Base-by-base conservation (phyloP, 2,888 invertebrate genomes). In the Microctonus aethiopoides region DNA sequence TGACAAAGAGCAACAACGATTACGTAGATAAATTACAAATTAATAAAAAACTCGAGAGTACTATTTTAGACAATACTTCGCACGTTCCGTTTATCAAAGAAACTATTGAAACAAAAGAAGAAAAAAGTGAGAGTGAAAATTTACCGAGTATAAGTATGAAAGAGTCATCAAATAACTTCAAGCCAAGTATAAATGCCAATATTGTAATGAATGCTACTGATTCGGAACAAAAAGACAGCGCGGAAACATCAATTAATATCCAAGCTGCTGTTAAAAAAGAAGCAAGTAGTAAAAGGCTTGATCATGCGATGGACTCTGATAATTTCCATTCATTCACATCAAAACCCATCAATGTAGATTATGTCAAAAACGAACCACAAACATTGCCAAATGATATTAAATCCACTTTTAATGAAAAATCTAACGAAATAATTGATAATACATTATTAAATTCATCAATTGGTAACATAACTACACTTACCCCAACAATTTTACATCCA, bases 271-370 rank as follows among this genome's bases (percentile, higher is more conserved):
- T 65, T 6, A 81, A 78, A 59, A 81, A 79, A 68, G 80, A 80
- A 64, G 75, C 77, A 4, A 79, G 72, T n/a, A n/a, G n/a, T 51
- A 80, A 82, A 61, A 72, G 80, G 67, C 64, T 78, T 20, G 75
- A 75, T 20, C 73, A 76, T 24, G 22, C 67, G 9, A 71, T 74
- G 1, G 78, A 77, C 24, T 34, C 63, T 5, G 79, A 81, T 34
- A 81, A 83, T 63, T 72, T 79, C 66, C 81, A 78, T 36, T 79
- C 80, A 2, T 60, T 77, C 2, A 82, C 83, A 68, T 80, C 78
- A 1, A 79, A 77, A 61, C 77, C 80, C 13, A 74, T 74, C 13
- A 75, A 59, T 51, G 39, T 66, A 66, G 78, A 79, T 46, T 72
- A 63, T 22, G 22, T 56, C 3, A 69, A 59, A 10, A 68, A 74